A percentile compares a stretch with the other conserved stretches of the same genome.
Evolutionary conservation across 2,888 invertebrate species (phyloP).

Genomic region (Carterocephalus palaemon): DNA sequence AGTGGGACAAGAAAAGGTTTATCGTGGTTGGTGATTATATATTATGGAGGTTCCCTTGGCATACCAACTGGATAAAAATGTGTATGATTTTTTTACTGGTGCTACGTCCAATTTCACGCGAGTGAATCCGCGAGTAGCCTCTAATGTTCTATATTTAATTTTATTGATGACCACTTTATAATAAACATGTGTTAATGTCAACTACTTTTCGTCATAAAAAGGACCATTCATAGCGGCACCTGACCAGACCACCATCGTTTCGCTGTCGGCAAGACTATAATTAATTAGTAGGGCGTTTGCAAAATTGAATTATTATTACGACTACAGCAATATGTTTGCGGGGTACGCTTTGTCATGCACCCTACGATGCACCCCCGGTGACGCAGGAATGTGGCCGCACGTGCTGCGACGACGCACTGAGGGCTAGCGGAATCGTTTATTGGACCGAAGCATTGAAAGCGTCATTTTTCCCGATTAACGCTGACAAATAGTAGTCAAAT

Average conservation of each 20-base stretch:
- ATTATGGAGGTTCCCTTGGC: too few species aligned
- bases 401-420: constrained; percentile 46
- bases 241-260: constrained; percentile 38
- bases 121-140: too few species aligned
- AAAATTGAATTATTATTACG: constrained; percentile 58
- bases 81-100: too few species aligned
- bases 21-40: too few species aligned
- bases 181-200: too few species aligned
- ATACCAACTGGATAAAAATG: too few species aligned
- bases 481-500: constrained; percentile 32
- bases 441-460: constrained; percentile 15
- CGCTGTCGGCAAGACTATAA: constrained; percentile 36
- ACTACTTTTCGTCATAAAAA: too few species aligned
- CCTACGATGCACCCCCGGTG: constrained; percentile 39
- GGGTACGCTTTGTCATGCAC: constrained; percentile 45
- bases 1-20: too few species aligned
- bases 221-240: constrained; percentile 1
- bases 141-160: too few species aligned
- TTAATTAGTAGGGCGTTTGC: constrained; percentile 41
- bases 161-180: too few species aligned
- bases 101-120: not conserved
- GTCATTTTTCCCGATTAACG: constrained; percentile 29
- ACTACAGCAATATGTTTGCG: constrained; percentile 42
- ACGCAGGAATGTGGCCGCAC: constrained; percentile 49
- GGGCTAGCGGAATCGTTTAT: constrained; percentile 39